Conservation (phyloP, 1,140 invertebrate species). For the Hestina assimilis region DNA sequence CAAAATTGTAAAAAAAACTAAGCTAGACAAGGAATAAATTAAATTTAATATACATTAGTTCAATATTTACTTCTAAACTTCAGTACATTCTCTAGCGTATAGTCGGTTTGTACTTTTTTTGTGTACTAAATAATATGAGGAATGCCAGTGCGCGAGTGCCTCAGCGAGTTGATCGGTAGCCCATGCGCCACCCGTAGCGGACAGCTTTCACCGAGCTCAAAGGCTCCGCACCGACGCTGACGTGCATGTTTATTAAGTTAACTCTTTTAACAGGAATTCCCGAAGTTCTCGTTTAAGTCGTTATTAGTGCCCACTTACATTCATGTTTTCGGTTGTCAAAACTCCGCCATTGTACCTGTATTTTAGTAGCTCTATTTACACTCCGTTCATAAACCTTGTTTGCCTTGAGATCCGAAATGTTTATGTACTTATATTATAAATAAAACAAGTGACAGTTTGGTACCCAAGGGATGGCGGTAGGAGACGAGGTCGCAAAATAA, state of each 20-base stretch:
- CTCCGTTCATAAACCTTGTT: not conserved
- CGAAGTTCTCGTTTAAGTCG: slow-evolving; percentile 41
- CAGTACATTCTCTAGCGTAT: not conserved
- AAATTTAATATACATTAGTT: too few relatives aligned
- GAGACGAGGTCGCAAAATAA: too few relatives aligned
- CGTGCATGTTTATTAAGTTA: slow-evolving; percentile 67
- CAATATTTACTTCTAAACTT: not conserved
- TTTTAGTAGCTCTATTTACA: not conserved
- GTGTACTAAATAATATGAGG: slow-evolving; percentile 20
- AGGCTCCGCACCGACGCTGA: slow-evolving; percentile 42
- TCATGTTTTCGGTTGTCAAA: slow-evolving; percentile 14
- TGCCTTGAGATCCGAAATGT: not conserved
- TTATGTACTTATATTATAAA: too few relatives aligned
- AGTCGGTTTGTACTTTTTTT: slow-evolving; percentile 5
- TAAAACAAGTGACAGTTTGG: too few relatives aligned
- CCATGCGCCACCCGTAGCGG: slow-evolving; percentile 38
- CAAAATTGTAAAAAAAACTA: not conserved
- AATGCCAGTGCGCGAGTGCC: slow-evolving; percentile 13
- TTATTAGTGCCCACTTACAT: slow-evolving; percentile 32
- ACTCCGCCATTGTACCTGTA: not conserved
- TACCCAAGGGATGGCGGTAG: too few relatives aligned
- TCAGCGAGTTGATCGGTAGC: slow-evolving; percentile 22
- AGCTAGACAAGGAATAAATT: too few relatives aligned
- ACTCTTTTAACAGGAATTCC: slow-evolving; percentile 62
- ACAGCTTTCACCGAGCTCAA: slow-evolving; percentile 66